A percentile compares a stretch with the other conserved stretches of the same genome.
These are phyloP conservation scores for Bombus affinis DNA, from an alignment of 1,140 invertebrate genomes.

Conservation along the genomic window DNA sequence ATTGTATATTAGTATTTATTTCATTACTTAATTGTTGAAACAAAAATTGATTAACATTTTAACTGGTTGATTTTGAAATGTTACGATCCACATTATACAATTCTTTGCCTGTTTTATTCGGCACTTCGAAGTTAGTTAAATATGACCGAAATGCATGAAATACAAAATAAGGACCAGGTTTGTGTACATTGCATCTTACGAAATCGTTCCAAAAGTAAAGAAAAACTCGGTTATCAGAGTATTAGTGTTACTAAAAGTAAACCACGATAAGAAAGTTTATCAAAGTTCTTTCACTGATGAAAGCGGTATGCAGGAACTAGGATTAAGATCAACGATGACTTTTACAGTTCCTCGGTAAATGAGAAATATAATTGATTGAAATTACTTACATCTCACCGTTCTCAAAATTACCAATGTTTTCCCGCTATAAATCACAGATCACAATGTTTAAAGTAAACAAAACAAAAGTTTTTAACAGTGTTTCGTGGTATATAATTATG, in stretches of 20 bases:
- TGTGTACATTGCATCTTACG: not conserved
- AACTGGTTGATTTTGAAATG: no score
- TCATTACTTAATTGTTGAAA: no score
- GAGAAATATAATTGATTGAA: not conserved
- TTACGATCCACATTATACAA: no score
- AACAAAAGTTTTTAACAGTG: no score
- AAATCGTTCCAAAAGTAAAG: constrained; percentile 27
- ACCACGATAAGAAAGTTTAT: constrained; percentile 37
- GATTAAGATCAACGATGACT: not conserved
- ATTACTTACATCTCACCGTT: not conserved
- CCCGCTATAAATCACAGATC: no score
- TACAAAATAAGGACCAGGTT: not conserved
- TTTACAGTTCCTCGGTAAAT: not conserved
- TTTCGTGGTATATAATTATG: no score
- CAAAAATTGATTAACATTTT: no score
- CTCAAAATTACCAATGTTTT: no score
- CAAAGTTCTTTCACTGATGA: constrained; percentile 12
- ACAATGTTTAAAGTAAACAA: no score
- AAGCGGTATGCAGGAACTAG: not conserved
- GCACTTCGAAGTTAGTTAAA: not conserved
- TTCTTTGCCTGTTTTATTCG: no score
- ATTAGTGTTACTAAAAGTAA: constrained; percentile 44
- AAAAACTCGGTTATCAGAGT: constrained; percentile 41
- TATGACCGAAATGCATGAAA: not conserved
- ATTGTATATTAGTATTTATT: no score